Evolutionary conservation across 2,888 invertebrate species (phyloP).

Genomic region (Hemicrepidius hirtus): DNA sequence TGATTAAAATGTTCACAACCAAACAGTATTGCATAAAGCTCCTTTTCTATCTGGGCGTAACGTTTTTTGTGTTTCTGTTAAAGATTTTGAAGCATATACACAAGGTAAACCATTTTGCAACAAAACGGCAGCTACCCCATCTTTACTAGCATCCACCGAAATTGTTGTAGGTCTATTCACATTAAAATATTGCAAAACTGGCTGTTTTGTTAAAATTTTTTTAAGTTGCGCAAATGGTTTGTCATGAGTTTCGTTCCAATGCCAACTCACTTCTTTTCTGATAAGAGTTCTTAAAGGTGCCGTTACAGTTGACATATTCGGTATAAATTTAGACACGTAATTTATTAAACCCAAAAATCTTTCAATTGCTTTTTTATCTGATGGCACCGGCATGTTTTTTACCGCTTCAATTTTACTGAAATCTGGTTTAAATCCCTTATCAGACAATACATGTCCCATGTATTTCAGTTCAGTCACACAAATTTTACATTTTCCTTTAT

Average conservation of each 20-base stretch:
- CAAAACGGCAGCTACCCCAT: background rate
- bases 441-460: slow-evolving; percentile 34
- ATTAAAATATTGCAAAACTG: background rate
- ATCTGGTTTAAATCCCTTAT: slow-evolving; percentile 37
- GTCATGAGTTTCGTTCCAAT: background rate
- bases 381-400: background rate
- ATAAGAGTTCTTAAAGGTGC: slow-evolving; percentile 2
- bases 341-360: slow-evolving; percentile 26
- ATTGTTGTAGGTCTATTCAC: background rate
- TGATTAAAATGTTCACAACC: slow-evolving; percentile 20
- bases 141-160: background rate
- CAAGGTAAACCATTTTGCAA: background rate
- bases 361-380: slow-evolving; percentile 16
- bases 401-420: slow-evolving; percentile 36
- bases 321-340: slow-evolving; percentile 23
- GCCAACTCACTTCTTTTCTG: background rate
- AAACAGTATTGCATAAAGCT: slow-evolving; percentile 4
- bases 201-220: background rate
- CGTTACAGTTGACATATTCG: slow-evolving; percentile 4
- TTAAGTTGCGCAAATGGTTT: background rate
- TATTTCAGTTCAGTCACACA: slow-evolving; percentile 40
- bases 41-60: no score
- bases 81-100: no score
- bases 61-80: slow-evolving; percentile 1
- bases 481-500: slow-evolving; percentile 39